Evolutionary conservation across 2,888 invertebrate genomes (phyloP).

Genomic region (Cylindroiulus punctatus): DNA sequence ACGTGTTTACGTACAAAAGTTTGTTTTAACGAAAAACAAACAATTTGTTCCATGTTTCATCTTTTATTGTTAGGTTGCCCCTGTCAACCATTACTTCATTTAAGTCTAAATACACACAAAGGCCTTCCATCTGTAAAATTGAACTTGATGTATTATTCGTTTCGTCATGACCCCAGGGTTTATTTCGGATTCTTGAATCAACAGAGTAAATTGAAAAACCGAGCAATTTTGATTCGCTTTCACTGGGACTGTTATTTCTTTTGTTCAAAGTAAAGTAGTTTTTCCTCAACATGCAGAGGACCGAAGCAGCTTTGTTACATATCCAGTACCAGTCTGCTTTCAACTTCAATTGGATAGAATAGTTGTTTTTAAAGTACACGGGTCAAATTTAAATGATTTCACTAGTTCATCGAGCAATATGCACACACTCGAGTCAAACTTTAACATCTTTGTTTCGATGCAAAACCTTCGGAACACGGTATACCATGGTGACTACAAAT

Average conservation of each 20-base stretch:
- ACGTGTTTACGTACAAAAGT: conserved; percentile 7
- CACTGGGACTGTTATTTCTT: conserved; percentile 37
- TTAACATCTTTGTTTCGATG: neutral
- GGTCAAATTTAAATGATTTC: neutral
- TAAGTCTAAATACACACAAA: neutral
- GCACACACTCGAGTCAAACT: no score
- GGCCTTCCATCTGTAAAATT: conserved; percentile 42
- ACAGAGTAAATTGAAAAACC: conserved; percentile 36
- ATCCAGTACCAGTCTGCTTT: neutral
- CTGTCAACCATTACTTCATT: neutral
- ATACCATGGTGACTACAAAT: no score
- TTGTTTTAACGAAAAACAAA: conserved; percentile 10
- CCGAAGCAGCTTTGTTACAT: neutral
- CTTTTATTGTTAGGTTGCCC: neutral
- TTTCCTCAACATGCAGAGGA: conserved; percentile 16
- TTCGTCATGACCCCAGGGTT: conserved; percentile 43
- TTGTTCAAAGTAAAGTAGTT: conserved; percentile 22
- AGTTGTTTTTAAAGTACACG: neutral
- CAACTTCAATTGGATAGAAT: neutral
- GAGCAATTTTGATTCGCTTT: conserved; percentile 30
- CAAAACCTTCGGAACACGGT: neutral
- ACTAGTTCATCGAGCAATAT: neutral
- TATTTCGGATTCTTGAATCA: conserved; percentile 45
- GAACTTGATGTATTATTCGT: conserved; percentile 43
- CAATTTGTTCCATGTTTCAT: conserved; percentile 2